Conservation (phyloP, 2,797 vertebrate genomes). For the Ctenopoma multispine region DNA sequence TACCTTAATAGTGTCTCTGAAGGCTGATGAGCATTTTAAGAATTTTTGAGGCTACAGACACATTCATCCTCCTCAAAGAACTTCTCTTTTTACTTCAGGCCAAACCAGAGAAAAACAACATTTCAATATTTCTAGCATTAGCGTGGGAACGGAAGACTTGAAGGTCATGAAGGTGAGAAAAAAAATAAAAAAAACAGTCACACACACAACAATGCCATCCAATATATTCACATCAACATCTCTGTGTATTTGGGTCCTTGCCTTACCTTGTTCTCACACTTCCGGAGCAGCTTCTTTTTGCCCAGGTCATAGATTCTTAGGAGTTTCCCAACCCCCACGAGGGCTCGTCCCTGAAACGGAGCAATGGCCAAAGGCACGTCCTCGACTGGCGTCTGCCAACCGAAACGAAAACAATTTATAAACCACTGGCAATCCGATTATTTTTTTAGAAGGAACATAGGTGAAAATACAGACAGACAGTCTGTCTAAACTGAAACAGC, state of each 20-base stretch:
- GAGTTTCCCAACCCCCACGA: conserved; percentile 97
- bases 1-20: no score
- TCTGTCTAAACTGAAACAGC: not conserved
- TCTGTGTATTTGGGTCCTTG: not conserved
- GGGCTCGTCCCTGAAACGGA: conserved; percentile 93
- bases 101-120: no score
- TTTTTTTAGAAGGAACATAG: not conserved
- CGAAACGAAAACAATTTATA: conserved; percentile 13
- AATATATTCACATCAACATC: no score
- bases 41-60: no score
- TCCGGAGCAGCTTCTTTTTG: conserved; percentile 97
- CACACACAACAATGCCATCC: no score
- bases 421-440: not conserved
- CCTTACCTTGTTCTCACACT: conserved; percentile 97
- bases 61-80: no score
- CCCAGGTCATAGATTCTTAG: conserved; percentile 96
- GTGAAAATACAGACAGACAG: not conserved
- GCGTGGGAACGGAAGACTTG: no score
- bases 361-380: conserved; percentile 98
- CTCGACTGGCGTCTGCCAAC: conserved; percentile 92
- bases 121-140: no score
- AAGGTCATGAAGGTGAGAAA: no score
- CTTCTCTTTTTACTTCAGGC: no score
- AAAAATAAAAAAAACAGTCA: no score
- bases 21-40: no score